Percentiles rank a stretch among this genome's conserved stretches.
Conservation (phyloP, 2,797 vertebrate genomes). For the Pipistrellus kuhlii region DNA sequence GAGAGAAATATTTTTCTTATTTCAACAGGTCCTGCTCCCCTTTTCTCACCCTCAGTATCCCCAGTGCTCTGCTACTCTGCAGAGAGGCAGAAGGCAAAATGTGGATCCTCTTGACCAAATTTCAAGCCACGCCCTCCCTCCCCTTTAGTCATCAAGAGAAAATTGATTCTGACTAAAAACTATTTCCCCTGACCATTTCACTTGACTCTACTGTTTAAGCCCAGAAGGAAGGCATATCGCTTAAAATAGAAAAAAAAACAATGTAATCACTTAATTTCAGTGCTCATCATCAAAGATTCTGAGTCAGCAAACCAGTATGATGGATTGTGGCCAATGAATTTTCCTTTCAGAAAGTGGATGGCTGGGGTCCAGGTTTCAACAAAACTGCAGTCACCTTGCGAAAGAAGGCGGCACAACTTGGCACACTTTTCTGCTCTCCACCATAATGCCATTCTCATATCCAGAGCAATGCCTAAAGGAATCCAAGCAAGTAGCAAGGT, state of each 20-base stretch:
- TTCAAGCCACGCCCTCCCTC: background rate
- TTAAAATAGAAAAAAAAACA: constrained; percentile 59
- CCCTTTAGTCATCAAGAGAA: background rate
- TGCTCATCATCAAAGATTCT: constrained; percentile 10
- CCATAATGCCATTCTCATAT: background rate
- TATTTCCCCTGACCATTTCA: background rate
- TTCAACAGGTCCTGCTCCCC: background rate
- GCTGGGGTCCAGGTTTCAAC: constrained; percentile 47
- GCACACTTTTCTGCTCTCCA: background rate
- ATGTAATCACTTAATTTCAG: constrained; percentile 58
- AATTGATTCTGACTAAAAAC: constrained; percentile 59
- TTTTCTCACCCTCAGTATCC: too few relatives aligned
- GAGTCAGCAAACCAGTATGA: constrained; percentile 61
- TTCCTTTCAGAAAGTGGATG: constrained; percentile 57
- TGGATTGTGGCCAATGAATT: constrained; percentile 44
- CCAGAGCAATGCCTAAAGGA: background rate
- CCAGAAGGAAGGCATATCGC: constrained; percentile 8
- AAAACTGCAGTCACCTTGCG: constrained; percentile 3
- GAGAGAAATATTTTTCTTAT: background rate
- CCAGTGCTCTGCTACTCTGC: background rate
- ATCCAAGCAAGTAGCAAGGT: background rate
- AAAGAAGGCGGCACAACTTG: background rate
- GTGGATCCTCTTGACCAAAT: background rate
- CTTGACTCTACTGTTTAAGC: constrained; percentile 42
- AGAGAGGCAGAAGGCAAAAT: background rate